Evolutionary conservation across 2,113 vertebrate species (phyloP).

Genomic region (Boulengeromyrus knoepffleri): DNA sequence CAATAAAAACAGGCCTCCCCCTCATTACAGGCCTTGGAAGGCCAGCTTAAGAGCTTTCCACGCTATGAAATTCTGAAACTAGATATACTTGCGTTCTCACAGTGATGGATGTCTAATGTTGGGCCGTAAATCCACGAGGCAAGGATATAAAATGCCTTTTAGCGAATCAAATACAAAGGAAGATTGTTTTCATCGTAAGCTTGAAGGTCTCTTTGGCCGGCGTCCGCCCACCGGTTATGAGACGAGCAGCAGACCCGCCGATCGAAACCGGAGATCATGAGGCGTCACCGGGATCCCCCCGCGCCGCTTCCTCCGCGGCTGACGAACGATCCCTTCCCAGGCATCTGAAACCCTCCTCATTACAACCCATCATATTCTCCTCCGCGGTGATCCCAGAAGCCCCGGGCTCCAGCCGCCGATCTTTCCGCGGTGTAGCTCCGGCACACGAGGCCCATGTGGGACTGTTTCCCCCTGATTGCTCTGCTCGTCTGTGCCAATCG

Average conservation of each 20-base stretch:
- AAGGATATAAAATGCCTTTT: constrained; percentile 57
- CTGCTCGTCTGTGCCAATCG: neutral
- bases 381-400: constrained; percentile 44
- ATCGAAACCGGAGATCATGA: constrained; percentile 43
- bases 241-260: constrained; percentile 14
- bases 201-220: constrained; percentile 33
- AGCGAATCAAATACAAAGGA: constrained; percentile 48
- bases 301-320: constrained; percentile 35
- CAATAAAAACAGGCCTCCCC: constrained; percentile 38
- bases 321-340: constrained; percentile 51
- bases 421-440: constrained; percentile 27
- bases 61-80: constrained; percentile 50
- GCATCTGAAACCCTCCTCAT: constrained; percentile 40
- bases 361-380: constrained; percentile 39
- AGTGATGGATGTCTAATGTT: constrained; percentile 47
- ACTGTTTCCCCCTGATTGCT: neutral
- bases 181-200: constrained; percentile 43
- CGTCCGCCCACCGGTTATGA: constrained; percentile 27
- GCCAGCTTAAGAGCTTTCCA: constrained; percentile 49
- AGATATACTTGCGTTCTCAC: constrained; percentile 30
- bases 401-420: constrained; percentile 45
- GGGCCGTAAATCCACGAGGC: constrained; percentile 44
- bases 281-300: constrained; percentile 42
- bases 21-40: constrained; percentile 40
- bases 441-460: neutral